Evolutionary conservation across 2,797 vertebrate species (phyloP), one percentile per base, ranked within the genome.

Genomic region (Centroberyx gerrardi): DNA sequence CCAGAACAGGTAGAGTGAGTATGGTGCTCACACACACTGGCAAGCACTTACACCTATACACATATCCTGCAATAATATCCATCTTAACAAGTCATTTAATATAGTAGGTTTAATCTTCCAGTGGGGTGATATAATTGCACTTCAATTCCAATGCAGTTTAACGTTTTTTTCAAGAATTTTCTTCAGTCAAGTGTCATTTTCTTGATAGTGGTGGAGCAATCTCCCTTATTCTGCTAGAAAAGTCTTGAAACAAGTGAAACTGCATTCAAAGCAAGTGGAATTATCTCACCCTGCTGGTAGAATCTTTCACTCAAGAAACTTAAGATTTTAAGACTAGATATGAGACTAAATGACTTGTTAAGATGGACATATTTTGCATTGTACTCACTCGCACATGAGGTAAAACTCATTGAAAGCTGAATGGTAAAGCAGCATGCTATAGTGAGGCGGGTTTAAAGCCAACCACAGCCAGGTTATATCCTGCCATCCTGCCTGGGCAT

Each of bases 361-460:
- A 63, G 83, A 90, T 86, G 80, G 82, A 87, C n/a, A 68, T 74
- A 42, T 3, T 13, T 72, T 74, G n/a, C 7, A 62, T 17, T 33
- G 9, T 0, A 51, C 17, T 60, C 27, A 55, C 59, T 73, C 28
- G 80, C 5, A 81, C n/a, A 51, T 2, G 12, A 22, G 14, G n/a
- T 58, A 40, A 12, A 44, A 66, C n/a, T 28, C 62, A 59, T 53
- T 72, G 29, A 48, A 82, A 88, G 88, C 77, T 85, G 61, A 54
- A 82, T 54, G 65, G 71, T 76, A 67, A 90, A 90, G 90, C 90
- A 84, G 87, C 94, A 95, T 95, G 94, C 94, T 74, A 62, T 61
- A 76, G 71, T 59, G 82, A 72, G 61, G 71, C 84, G 1, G 18
- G 51, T 68, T 74, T 69, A 59, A 76, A 90, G 90, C 87, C 80